Evolutionary conservation across 1,140 invertebrate species (phyloP).

Genomic region (Drosophila saltans): DNA sequence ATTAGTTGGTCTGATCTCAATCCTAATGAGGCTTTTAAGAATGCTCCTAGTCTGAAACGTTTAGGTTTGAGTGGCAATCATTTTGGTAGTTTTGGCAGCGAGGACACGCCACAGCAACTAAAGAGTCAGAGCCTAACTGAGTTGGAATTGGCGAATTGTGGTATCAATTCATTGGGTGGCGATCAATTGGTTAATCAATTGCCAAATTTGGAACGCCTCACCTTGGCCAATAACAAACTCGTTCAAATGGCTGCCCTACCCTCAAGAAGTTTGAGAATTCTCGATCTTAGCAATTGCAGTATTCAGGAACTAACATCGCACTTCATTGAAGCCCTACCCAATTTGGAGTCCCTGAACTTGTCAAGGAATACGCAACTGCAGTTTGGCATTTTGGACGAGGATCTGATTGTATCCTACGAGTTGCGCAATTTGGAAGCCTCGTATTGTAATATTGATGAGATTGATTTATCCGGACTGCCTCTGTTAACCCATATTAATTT

Average conservation of each 20-base stretch:
- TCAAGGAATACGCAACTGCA: constrained; percentile 84
- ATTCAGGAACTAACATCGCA: constrained; percentile 83
- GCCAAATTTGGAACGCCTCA: constrained; percentile 84
- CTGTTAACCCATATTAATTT: constrained; percentile 85
- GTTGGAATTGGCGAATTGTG: constrained; percentile 84
- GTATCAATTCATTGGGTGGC: constrained; percentile 84
- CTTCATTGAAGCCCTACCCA: constrained; percentile 84
- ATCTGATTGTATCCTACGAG: constrained; percentile 84
- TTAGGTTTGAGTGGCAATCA: constrained; percentile 84
- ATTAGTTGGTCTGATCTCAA: constrained; percentile 84
- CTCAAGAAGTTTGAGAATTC: constrained; percentile 84
- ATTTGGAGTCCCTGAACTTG: constrained; percentile 84
- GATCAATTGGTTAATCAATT: constrained; percentile 84
- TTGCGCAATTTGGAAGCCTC: constrained; percentile 86
- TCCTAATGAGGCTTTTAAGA: constrained; percentile 83
- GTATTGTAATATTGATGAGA: constrained; percentile 86
- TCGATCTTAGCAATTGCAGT: constrained; percentile 85
- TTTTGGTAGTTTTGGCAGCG: constrained; percentile 84
- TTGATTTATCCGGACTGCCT: constrained; percentile 86
- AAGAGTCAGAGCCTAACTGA: constrained; percentile 84
- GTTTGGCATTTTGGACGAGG: constrained; percentile 74
- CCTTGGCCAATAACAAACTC: constrained; percentile 85
- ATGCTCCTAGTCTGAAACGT: constrained; percentile 83
- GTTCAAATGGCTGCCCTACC: constrained; percentile 83
- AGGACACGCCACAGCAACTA: constrained; percentile 72